Evolutionary conservation across 2,888 invertebrate genomes (phyloP), one percentile per base, ranked within the genome.

Genomic region (Drosophila sordidapex): DNA sequence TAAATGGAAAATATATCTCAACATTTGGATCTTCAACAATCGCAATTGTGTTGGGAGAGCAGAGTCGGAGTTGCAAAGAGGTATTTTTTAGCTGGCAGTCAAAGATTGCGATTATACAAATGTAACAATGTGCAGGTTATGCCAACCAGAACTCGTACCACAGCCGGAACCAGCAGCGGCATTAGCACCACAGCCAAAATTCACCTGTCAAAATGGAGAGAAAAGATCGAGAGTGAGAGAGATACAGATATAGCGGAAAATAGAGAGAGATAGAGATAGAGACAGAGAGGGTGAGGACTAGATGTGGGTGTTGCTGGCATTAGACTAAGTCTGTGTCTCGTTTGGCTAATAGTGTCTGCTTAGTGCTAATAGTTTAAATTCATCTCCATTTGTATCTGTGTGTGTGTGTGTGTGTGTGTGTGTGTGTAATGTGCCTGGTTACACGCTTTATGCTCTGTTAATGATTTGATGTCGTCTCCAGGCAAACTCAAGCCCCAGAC

Each of bases 371-470:
- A 84, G 88, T 82, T 84, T 84, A 79, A 84, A 90, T 87, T 89
- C 89, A 81, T 79, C 70, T 77, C 70, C 62, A 83, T 73, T 68
- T 73, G 49, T 56, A 27, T 33, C 40, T 59, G 25, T 13, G 15
- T 38, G 68, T 76, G 46, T 62, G 8, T 57, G 27, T 66, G 70
- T 79, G 15, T 18, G 13, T 4, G 59, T n/a, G 4, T 62, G n/a
- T 29, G 29, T 67, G 69, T 80, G 46, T 25, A 15, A 25, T 25
- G 68, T 75, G 75, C 74, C 86, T 85, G 81, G 84, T 81, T 90
- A 81, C 76, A 90, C 84, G 87, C 89, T 90, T 83, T 89, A 89
- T 89, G 89, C 90, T 74, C 86, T 89, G 90, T 83, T 89, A 89
- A 90, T 87, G 87, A 87, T 86, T 87, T 90, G 74, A 87, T 90